These are phyloP conservation scores for Sitophilus oryzae DNA, from an alignment of 1,140 invertebrate genomes.

Conservation along the genomic window DNA sequence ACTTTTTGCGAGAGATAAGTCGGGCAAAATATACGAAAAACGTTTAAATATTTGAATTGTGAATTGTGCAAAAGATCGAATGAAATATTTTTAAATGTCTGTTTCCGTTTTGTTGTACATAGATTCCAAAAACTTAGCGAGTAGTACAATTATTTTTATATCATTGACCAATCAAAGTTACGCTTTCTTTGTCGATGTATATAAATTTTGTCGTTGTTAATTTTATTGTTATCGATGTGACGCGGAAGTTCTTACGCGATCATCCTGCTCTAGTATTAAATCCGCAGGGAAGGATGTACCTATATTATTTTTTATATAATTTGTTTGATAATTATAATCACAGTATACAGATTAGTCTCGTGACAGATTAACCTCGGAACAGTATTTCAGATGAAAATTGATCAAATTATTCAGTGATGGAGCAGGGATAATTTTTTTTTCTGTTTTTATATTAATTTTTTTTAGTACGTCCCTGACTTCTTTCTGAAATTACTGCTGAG, in stretches of 20 bases:
- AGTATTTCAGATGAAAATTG: too few species aligned
- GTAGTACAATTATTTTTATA: conserved; percentile 44
- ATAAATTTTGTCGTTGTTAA: conserved; percentile 44
- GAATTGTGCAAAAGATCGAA: conserved; percentile 3
- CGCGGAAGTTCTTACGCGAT: conserved; percentile 29
- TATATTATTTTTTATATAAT: conserved; percentile 26
- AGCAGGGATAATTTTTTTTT: too few species aligned
- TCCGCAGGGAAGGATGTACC: conserved; percentile 42
- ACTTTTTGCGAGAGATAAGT: neutral
- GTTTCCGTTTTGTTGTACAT: conserved; percentile 19
- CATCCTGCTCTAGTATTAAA: conserved; percentile 42
- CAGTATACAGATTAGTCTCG: too few species aligned
- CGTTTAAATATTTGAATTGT: too few species aligned
- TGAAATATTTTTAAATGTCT: conserved; percentile 1
- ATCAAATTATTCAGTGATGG: too few species aligned
- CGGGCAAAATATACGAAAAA: too few species aligned
- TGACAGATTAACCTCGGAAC: too few species aligned
- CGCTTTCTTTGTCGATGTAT: conserved; percentile 44
- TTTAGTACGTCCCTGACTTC: too few species aligned
- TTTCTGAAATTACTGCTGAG: too few species aligned
- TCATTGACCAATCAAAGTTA: conserved; percentile 46
- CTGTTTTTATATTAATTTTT: too few species aligned
- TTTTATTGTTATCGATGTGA: conserved; percentile 43
- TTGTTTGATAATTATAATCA: neutral
- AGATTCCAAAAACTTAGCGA: conserved; percentile 19